phyloP scores from a whole-genome alignment of 2,113 vertebrate species.

The Merops nubicus region DNA sequence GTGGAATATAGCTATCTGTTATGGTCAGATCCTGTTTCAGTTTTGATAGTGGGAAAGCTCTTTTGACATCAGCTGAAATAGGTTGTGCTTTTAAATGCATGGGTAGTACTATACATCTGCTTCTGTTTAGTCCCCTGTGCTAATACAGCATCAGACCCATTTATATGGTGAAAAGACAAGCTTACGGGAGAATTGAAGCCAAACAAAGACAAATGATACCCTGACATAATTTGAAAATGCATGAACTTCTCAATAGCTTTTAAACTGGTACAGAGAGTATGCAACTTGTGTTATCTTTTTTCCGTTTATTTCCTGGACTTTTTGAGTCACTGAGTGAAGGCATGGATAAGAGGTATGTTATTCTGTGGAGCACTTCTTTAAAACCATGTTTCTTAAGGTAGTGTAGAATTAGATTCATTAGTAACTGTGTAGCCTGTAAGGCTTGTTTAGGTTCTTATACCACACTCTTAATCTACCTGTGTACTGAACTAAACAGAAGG shows the following conservation, averaged over 20 bases:
- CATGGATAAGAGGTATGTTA: background rate
- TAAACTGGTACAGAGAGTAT: background rate
- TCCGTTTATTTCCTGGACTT: background rate
- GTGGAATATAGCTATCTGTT: background rate
- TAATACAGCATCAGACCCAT: slow-evolving; percentile 11
- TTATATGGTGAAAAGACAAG: background rate
- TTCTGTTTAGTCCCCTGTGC: background rate
- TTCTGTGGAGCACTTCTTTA: background rate
- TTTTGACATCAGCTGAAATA: slow-evolving; percentile 3
- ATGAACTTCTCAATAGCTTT: slow-evolving; percentile 1
- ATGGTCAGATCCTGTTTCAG: background rate
- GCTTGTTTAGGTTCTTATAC: background rate
- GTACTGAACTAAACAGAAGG: background rate
- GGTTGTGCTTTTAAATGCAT: slow-evolving; percentile 9
- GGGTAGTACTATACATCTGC: background rate
- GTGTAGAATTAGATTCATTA: background rate
- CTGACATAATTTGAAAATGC: slow-evolving; percentile 7
- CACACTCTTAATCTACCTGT: background rate
- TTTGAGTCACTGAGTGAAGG: background rate
- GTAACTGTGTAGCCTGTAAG: background rate
- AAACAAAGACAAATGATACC: slow-evolving; percentile 28
- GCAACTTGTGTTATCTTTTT: background rate
- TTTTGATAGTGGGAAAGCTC: background rate
- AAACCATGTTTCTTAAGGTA: background rate
- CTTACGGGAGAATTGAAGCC: background rate